A percentile compares a stretch with the other conserved stretches of the same genome.
phyloP scores from a whole-genome alignment of 2,113 vertebrate species.

The Sylvietta virens region DNA sequence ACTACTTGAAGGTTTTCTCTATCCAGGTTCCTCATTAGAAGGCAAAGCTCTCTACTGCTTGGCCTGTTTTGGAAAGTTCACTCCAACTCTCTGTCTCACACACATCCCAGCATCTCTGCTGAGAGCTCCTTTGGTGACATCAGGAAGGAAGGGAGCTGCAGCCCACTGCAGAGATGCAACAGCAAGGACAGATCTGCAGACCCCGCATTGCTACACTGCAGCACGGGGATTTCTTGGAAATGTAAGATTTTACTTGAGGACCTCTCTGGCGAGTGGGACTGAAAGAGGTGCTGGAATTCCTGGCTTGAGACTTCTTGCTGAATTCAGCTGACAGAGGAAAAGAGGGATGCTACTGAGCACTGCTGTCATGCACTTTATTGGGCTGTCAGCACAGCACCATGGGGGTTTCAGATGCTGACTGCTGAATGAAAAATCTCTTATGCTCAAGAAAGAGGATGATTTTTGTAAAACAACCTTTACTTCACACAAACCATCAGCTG shows the following conservation, averaged over 20 bases:
- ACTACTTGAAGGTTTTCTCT: neutral
- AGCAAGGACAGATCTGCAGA: neutral
- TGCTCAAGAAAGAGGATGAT: neutral
- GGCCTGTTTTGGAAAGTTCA: neutral
- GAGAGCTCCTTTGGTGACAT: neutral
- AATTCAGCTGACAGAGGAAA: neutral
- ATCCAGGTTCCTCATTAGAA: neutral
- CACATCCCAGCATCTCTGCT: neutral
- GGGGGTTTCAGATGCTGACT: neutral
- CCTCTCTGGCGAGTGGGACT: neutral
- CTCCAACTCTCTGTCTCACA: neutral
- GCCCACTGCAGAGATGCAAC: neutral
- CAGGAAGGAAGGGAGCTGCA: neutral
- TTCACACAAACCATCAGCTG: neutral
- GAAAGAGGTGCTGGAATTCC: neutral
- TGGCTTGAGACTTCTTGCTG: neutral
- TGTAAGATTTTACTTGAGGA: neutral
- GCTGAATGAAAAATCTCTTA: neutral
- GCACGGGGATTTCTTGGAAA: neutral
- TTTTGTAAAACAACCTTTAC: neutral
- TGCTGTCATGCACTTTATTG: neutral
- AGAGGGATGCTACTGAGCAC: neutral
- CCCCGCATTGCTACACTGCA: too few relatives aligned
- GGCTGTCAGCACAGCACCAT: neutral
- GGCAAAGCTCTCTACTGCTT: neutral